These are phyloP conservation scores for Zelleria hepariella DNA, from an alignment of 2,888 invertebrate species.

Conservation along the genomic window DNA sequence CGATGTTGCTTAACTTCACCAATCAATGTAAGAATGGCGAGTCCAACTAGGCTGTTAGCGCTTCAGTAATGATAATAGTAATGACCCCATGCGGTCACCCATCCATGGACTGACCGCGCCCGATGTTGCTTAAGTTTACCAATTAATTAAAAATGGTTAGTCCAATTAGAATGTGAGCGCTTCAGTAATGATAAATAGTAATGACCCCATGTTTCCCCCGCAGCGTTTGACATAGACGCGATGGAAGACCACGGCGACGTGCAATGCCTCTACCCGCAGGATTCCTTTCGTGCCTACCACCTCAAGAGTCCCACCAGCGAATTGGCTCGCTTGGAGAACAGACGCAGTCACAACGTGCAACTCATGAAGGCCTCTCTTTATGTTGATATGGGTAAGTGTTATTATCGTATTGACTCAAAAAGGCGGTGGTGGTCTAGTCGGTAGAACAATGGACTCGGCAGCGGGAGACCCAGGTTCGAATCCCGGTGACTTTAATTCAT, in stretches of 20 bases:
- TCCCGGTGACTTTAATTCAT: too few species aligned
- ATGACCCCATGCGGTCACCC: too few species aligned
- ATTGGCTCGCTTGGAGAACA: conserved; percentile 73
- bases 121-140: too few species aligned
- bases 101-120: too few species aligned
- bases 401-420: not conserved
- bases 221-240: conserved; percentile 61
- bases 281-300: conserved; percentile 36
- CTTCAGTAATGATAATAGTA: too few species aligned
- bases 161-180: conserved; percentile 15
- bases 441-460: too few species aligned
- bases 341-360: conserved; percentile 79
- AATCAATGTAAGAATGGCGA: too few species aligned
- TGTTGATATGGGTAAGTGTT: conserved; percentile 45
- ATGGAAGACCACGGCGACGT: conserved; percentile 52
- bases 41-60: too few species aligned
- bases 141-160: too few species aligned
- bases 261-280: conserved; percentile 45
- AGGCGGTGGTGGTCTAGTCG: too few species aligned
- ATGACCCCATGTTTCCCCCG: conserved; percentile 1
- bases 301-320: conserved; percentile 73
- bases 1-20: too few species aligned
- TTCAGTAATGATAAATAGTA: conserved; percentile 11
- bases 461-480: too few species aligned
- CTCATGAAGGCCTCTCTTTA: conserved; percentile 89